These are phyloP conservation scores for Ianthella basta DNA, from an alignment of 37 sponge, comb jelly and placozoan species.

Conservation along the genomic window DNA sequence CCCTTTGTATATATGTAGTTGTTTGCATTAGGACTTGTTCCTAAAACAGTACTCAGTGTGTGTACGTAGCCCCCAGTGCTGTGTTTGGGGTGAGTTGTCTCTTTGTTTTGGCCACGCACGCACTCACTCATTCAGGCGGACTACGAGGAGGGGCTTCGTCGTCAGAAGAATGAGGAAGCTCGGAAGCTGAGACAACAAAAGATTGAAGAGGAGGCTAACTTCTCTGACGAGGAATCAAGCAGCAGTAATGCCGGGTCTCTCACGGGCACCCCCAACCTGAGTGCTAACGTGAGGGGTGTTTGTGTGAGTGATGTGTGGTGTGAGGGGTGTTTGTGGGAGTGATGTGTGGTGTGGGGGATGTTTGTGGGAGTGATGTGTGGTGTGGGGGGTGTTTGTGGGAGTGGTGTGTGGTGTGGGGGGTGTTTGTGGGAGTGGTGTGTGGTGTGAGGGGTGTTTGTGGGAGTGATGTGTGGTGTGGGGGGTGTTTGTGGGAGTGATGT, in stretches of 20 bases:
- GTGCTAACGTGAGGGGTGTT: not conserved
- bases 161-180: slow-evolving; percentile 24
- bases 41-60: not conserved
- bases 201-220: slow-evolving; percentile 30
- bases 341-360: no score
- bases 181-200: slow-evolving; percentile 16
- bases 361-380: no score
- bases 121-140: not conserved
- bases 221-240: slow-evolving; percentile 21
- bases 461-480: no score
- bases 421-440: no score
- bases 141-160: slow-evolving; percentile 1
- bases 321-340: no score
- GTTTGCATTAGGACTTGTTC: no score
- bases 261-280: slow-evolving; percentile 7
- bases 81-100: not conserved
- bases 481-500: no score
- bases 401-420: no score
- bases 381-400: no score
- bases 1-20: not conserved
- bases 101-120: not conserved
- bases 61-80: not conserved
- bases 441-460: no score
- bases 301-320: no score
- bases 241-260: slow-evolving; percentile 3